Evolutionary conservation across 2,888 invertebrate species (phyloP).

Genomic region (Meghimatium bilineatum): DNA sequence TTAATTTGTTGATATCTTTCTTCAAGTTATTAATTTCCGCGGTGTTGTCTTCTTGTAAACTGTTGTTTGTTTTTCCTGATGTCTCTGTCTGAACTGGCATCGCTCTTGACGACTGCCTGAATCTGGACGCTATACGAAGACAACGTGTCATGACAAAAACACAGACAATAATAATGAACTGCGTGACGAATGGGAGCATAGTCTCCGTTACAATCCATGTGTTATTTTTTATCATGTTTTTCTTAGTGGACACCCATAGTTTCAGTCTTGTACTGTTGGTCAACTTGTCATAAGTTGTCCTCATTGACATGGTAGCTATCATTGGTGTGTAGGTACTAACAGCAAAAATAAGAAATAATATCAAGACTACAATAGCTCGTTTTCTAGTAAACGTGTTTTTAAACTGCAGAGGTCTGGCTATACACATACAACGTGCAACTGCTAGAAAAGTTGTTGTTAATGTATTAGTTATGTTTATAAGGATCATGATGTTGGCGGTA

Average conservation of each 20-base stretch:
- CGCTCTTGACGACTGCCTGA: neutral
- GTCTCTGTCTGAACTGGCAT: too few species aligned
- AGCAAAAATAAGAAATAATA: neutral
- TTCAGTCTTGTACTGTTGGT: neutral
- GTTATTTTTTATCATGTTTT: neutral
- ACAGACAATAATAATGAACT: slow-evolving; percentile 17
- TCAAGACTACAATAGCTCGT: neutral
- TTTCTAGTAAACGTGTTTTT: slow-evolving; percentile 5
- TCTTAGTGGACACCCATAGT: neutral
- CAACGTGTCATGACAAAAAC: neutral
- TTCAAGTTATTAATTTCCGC: too few species aligned
- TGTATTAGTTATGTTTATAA: neutral
- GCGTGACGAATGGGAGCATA: neutral
- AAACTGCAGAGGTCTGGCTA: slow-evolving; percentile 24
- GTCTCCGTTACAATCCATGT: neutral
- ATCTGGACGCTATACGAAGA: neutral
- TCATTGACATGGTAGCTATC: neutral
- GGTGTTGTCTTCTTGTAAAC: too few species aligned
- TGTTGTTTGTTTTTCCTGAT: too few species aligned
- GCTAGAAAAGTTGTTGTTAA: slow-evolving; percentile 26
- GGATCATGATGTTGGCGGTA: neutral
- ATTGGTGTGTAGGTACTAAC: slow-evolving; percentile 10
- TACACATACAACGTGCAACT: slow-evolving; percentile 20
- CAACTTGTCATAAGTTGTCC: neutral
- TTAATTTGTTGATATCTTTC: neutral